Percentiles rank a stretch among this genome's conserved stretches.
Conservation (phyloP, 2,113 vertebrate genomes). For the Pan paniscus region DNA sequence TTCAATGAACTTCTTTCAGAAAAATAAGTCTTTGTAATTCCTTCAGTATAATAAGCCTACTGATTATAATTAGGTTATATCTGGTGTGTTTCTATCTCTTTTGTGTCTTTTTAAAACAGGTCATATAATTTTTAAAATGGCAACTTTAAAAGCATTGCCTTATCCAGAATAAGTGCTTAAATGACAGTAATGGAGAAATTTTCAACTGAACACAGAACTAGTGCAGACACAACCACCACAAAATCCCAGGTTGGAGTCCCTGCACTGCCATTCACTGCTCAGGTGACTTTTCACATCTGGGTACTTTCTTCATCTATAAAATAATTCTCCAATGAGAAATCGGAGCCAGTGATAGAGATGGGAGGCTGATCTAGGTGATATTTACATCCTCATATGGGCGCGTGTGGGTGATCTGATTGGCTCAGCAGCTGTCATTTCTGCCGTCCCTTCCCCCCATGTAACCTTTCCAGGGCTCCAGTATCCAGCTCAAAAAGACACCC, state of each 20-base stretch:
- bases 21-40: neutral
- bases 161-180: fast-evolving
- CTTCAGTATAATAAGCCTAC: neutral
- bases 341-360: fast-evolving
- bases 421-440: fast-evolving
- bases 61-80: neutral
- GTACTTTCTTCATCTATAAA: neutral
- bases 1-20: neutral
- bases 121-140: neutral
- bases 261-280: neutral
- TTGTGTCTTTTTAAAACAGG: neutral
- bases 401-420: fast-evolving
- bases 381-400: neutral
- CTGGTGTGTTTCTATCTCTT: fast-evolving
- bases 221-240: neutral
- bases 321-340: neutral
- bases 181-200: neutral
- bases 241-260: neutral
- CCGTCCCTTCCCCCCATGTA: fast-evolving
- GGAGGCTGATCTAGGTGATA: fast-evolving
- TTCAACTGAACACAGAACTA: neutral
- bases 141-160: neutral
- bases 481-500: neutral
- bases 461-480: too few species aligned
- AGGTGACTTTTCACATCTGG: neutral